Base-by-base conservation (phyloP, 1,140 invertebrate species). In the Drosophila seguyi region DNA sequence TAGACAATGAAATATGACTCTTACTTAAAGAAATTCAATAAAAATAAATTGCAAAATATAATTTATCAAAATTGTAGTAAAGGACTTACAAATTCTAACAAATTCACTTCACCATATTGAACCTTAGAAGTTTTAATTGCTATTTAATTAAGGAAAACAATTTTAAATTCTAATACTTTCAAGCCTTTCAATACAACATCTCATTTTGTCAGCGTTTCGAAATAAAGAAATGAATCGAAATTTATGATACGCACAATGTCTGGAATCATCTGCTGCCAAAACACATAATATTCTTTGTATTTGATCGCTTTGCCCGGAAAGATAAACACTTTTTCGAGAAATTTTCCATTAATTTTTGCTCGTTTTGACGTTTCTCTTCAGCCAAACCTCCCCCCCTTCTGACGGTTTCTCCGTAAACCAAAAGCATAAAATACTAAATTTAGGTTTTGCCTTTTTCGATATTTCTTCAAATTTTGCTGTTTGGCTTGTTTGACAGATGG, bases 241-340 rank as follows among this genome's bases (percentile, higher is more conserved):
- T 69, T 42, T 66, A 69, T 68, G 60, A 68, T 42, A 65, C 45
- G 45, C 36, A 41, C 36, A 36, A 41, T 36, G 38, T 66, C 47
- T 68, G 65, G 60, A 68, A 66, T 39, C 65, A 66, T 68, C 65
- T 29, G 47, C 61, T 69, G 66, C 66, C 66, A 69, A 69, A 69
- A 66, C 62, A 67, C 66, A 65, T 66, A 66, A 53, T 41, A 53
- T 44, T 53, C 31, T 53, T 53, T 36, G 27, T 53, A 44, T 53
- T 53, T 69, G 66, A 66, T 68, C 66, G 60, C 41, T 50, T 50
- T 47, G 31, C 18, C 22, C 42, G 45, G 18, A 36, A 44, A 66
- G 61, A 69, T 69, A 69, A 69, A 69, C 66, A 69, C 66, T 67
- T 69, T 66, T 69, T 53, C n/a, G 16, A 52, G 34, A 67, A 66